phyloP scores from a whole-genome alignment of 2,113 vertebrate species.

The Eubucco bourcierii region DNA sequence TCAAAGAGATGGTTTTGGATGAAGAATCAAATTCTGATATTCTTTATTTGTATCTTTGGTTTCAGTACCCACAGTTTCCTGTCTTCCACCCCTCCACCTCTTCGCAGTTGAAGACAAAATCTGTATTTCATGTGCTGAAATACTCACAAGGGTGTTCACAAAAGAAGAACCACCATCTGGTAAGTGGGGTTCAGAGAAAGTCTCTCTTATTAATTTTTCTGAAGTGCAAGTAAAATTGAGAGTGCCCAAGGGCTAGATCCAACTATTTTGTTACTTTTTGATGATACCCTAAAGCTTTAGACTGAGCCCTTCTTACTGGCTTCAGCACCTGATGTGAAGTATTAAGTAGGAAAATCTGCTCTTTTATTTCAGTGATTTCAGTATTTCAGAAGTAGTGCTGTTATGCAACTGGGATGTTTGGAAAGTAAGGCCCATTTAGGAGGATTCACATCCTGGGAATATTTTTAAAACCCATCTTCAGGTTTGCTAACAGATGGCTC shows the following conservation, averaged over 20 bases:
- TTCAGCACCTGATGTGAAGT: neutral
- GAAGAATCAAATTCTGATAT: neutral
- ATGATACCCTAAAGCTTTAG: neutral
- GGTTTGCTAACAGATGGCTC: neutral
- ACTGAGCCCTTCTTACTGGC: neutral
- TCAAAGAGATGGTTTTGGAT: neutral
- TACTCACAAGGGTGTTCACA: neutral
- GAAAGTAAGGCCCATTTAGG: neutral
- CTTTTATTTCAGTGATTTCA: neutral
- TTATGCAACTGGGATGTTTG: neutral
- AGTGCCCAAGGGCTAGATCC: neutral
- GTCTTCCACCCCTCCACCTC: neutral
- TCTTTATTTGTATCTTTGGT: neutral
- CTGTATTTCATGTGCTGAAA: neutral
- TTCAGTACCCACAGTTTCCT: neutral
- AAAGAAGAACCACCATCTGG: neutral
- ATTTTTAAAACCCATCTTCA: neutral
- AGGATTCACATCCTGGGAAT: neutral
- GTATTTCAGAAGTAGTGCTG: neutral
- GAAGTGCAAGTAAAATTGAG: neutral
- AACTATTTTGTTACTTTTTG: neutral
- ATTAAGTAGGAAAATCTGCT: neutral
- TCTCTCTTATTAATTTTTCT: neutral
- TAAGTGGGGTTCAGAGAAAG: neutral
- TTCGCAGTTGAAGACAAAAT: neutral